Evolutionary conservation across 2,888 invertebrate genomes (phyloP).

Genomic region (Chymomyza caudatula): DNA sequence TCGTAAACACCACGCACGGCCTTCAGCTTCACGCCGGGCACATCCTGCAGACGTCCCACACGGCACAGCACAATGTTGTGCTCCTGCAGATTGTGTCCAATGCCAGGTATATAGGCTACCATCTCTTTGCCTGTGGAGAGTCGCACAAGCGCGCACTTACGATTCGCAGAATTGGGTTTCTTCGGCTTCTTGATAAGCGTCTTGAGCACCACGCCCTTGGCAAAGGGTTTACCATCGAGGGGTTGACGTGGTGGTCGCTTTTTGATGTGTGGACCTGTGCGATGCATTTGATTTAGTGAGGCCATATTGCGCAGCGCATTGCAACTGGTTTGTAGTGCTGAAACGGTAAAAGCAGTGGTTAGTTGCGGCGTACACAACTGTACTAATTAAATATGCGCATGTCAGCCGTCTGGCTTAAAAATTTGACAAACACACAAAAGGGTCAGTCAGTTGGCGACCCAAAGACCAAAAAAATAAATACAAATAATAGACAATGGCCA

Average conservation of each 20-base stretch:
- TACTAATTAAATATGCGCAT: conserved; percentile 36
- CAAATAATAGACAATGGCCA: conserved; percentile 45
- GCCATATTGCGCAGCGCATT: conserved; percentile 79
- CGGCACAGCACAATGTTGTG: conserved; percentile 95
- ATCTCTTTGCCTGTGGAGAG: conserved; percentile 94
- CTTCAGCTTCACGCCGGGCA: conserved; percentile 96
- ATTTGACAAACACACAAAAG: conserved; percentile 33
- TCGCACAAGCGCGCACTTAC: conserved; percentile 98
- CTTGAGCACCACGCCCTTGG: conserved; percentile 93
- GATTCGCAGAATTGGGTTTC: conserved; percentile 99
- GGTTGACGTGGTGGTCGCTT: conserved; percentile 84
- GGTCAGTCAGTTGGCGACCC: conserved; percentile 44
- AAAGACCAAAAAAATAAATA: conserved; percentile 15
- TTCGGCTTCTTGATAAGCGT: conserved; percentile 98
- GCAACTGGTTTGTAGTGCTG: conserved; percentile 58
- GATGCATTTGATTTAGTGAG: conserved; percentile 86
- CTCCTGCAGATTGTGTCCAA: conserved; percentile 98
- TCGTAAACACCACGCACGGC: conserved; percentile 97
- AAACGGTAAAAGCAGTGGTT: conserved; percentile 22
- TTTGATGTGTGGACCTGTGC: conserved; percentile 84
- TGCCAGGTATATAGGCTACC: conserved; percentile 96
- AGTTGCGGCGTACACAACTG: conserved; percentile 40
- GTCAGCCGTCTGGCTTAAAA: neutral
- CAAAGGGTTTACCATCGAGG: conserved; percentile 89
- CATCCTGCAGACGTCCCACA: conserved; percentile 92